Percentiles rank a stretch among this genome's conserved stretches.
These are phyloP conservation scores for Hylaeus anthracinus DNA, from an alignment of 1,140 invertebrate species.

Conservation along the genomic window DNA sequence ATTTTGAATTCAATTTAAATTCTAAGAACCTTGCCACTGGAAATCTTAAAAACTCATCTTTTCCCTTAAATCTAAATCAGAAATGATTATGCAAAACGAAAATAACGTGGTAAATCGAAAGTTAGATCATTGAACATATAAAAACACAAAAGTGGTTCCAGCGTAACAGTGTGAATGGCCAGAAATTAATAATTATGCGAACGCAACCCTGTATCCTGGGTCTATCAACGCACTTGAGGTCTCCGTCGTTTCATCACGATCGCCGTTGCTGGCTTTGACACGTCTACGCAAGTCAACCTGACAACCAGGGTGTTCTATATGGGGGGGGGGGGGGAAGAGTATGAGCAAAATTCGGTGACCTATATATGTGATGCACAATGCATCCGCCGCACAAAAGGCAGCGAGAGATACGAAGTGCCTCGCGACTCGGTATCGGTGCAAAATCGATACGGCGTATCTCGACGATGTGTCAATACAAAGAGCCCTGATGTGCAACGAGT, in stretches of 20 bases:
- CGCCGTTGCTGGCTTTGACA: not conserved
- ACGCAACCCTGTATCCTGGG: not conserved
- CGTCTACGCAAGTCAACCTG: slow-evolving; percentile 23
- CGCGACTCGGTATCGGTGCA: slow-evolving; percentile 46
- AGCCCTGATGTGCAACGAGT: not conserved
- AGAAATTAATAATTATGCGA: too few species aligned
- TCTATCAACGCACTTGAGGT: not conserved
- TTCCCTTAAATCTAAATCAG: too few species aligned
- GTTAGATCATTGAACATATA: too few species aligned
- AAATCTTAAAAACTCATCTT: too few species aligned
- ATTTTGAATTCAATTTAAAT: too few species aligned
- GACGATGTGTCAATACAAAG: slow-evolving; percentile 56
- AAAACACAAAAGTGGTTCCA: too few species aligned
- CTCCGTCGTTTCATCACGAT: not conserved
- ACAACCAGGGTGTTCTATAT: not conserved
- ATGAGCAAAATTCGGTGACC: slow-evolving; percentile 58
- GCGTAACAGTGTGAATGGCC: too few species aligned
- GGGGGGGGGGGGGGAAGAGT: slow-evolving; percentile 16
- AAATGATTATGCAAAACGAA: too few species aligned
- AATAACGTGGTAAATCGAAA: too few species aligned
- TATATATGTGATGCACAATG: slow-evolving; percentile 44
- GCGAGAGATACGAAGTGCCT: slow-evolving; percentile 46
- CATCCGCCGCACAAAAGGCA: slow-evolving; percentile 28
- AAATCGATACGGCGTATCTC: slow-evolving; percentile 60
- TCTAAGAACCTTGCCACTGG: too few species aligned